These are phyloP conservation scores for Prunella strophiata DNA, from an alignment of 2,797 vertebrate species.

Conservation along the genomic window DNA sequence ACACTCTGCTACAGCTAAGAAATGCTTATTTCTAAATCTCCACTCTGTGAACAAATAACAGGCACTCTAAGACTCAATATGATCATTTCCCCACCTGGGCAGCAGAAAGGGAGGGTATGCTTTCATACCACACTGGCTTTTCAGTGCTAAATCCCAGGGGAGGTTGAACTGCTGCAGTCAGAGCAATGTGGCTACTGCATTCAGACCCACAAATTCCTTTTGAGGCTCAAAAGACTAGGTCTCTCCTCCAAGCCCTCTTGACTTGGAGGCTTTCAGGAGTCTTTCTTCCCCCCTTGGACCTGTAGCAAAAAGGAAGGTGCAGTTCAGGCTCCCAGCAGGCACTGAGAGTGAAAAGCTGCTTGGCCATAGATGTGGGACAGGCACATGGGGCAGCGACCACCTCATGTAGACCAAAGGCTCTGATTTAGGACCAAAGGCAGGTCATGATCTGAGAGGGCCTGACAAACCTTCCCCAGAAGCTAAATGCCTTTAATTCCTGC, in stretches of 20 bases:
- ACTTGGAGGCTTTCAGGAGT: neutral
- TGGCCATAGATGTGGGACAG: neutral
- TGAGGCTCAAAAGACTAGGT: neutral
- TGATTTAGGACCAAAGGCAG: neutral
- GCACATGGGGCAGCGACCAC: accelerated
- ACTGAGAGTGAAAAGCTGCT: neutral
- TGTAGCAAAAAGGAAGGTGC: neutral
- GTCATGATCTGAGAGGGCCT: neutral
- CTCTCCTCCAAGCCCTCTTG: neutral
- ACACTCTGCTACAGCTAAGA: neutral
- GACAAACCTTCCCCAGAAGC: neutral
- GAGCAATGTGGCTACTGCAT: neutral
- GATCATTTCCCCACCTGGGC: neutral
- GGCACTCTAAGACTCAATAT: neutral
- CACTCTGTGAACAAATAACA: neutral
- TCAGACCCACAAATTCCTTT: neutral
- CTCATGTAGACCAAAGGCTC: neutral
- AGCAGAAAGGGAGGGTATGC: neutral
- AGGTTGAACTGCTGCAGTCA: neutral
- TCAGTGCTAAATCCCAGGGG: neutral
- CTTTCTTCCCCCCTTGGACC: neutral
- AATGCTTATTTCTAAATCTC: neutral
- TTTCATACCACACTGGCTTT: neutral
- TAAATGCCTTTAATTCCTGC: neutral
- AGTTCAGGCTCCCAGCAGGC: neutral